Percentiles rank a stretch among this genome's conserved stretches.
phyloP scores from a whole-genome alignment of 35 echinoderm and acorn worm genomes.

The Stichopus chloronotus region DNA sequence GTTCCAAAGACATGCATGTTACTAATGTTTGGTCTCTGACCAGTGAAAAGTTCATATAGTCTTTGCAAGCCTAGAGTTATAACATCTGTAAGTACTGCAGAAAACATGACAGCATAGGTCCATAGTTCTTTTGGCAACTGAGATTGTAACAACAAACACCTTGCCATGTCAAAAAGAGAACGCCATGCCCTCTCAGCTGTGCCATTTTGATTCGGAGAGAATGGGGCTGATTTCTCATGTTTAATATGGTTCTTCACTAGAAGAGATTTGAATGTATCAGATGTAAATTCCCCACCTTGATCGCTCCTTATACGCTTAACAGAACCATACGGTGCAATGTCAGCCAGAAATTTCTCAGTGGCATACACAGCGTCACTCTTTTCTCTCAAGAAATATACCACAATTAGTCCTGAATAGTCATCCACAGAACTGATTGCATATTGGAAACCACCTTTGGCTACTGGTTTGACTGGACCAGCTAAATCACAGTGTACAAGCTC shows the following conservation, averaged over 20 bases:
- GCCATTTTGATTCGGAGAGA: constrained; percentile 63
- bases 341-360: constrained; percentile 22
- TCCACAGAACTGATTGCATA: constrained; percentile 62
- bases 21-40: constrained; percentile 39
- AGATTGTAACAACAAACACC: constrained; percentile 59
- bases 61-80: constrained; percentile 26
- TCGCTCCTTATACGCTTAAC: constrained; percentile 62
- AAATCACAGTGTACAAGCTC: constrained; percentile 52
- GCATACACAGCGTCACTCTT: constrained; percentile 62
- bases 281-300: constrained; percentile 56
- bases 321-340: constrained; percentile 17
- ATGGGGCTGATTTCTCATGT: constrained; percentile 62
- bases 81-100: constrained; percentile 64
- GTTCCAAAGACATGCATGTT: constrained; percentile 44
- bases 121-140: constrained; percentile 55
- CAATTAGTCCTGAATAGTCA: constrained; percentile 65
- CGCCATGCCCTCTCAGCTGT: constrained; percentile 58
- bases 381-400: constrained; percentile 67
- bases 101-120: constrained; percentile 64
- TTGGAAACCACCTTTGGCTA: constrained; percentile 55
- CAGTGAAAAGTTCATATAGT: constrained; percentile 19
- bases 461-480: constrained; percentile 37
- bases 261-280: constrained; percentile 48
- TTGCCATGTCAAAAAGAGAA: constrained; percentile 60
- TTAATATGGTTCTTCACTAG: constrained; percentile 45